Evolutionary conservation across 2,113 vertebrate genomes (phyloP).

Genomic region (Myanophis thanlyinensis): DNA sequence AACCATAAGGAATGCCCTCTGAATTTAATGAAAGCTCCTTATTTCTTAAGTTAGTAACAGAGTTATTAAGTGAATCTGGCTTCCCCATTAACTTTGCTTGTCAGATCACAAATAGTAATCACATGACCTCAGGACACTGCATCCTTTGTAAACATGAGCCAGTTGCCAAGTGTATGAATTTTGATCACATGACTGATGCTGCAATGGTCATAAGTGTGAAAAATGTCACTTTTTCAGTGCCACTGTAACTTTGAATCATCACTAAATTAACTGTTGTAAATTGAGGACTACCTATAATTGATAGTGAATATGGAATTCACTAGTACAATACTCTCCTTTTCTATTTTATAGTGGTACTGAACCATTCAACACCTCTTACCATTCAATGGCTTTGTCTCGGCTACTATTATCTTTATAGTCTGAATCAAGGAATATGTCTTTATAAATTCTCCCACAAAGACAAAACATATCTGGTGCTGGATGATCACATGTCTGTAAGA

Average conservation of each 20-base stretch:
- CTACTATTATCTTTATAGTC: conserved; percentile 86
- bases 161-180: neutral
- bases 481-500: conserved; percentile 83
- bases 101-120: neutral
- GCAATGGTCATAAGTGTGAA: neutral
- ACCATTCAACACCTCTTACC: conserved; percentile 67
- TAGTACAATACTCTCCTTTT: neutral
- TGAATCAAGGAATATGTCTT: conserved; percentile 93
- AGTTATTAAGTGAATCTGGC: neutral
- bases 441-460: conserved; percentile 94
- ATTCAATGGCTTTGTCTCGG: conserved; percentile 88
- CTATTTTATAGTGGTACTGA: neutral
- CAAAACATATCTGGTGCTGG: conserved; percentile 96
- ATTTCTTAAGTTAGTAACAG: neutral
- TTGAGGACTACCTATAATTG: neutral
- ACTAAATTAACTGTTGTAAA: neutral
- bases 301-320: neutral
- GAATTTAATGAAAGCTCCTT: neutral
- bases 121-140: neutral
- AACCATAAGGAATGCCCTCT: neutral
- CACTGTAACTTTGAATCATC: neutral
- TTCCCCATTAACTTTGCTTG: neutral
- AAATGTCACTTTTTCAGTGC: neutral
- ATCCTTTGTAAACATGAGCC: neutral
- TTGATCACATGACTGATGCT: neutral